Evolutionary conservation across 2,113 vertebrate species (phyloP), one percentile per base, ranked within the genome.

Genomic region (Antechinus flavipes): DNA sequence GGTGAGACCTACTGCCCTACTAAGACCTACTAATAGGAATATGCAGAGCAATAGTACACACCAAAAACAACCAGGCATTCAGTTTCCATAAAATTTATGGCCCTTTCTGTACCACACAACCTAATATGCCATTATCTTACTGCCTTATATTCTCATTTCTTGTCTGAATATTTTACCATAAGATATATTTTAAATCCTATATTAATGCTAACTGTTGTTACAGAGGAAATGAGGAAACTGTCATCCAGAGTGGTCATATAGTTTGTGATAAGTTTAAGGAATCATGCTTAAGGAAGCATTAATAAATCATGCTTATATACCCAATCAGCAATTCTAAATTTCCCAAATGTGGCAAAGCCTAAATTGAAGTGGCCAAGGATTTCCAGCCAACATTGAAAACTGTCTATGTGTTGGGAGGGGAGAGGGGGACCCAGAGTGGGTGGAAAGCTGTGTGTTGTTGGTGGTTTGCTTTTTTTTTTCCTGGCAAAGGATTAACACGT

Each of bases 401-500:
- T 7, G 76, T 42, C 68, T 42, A n/a, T 0, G 4, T 35, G 25
- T 92, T n/a, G 94, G 93, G 54, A 42, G 53, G 5, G n/a, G 22
- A 89, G 5, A 91, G 91, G 30, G 92, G 54, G 93, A 94, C 8
- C n/a, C 56, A 92, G 56, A 14, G 2, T 35, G 46, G 53, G 47
- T 95, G 56, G 50, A 94, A 94, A 94, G 52, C 7, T 93, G 94
- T 92, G 27, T 54, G 42, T 93, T 35, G 91, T 93, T 11, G 26
- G 46, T 95, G 30, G 9, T 53, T 97, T 92, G n/a, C 58, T 92
- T 97, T 91, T 0, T 14, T 91, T 94, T 92, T 97, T 92, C 94
- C 94, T 93, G 89, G 95, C 96, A 84, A 96, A 95, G 95, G 97
- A 98, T 99, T 98, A 98, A 98, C 94, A 90, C 96, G 96, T 90